Evolutionary conservation across 2,888 invertebrate species (phyloP).

Genomic region (Callosobruchus maculatus): DNA sequence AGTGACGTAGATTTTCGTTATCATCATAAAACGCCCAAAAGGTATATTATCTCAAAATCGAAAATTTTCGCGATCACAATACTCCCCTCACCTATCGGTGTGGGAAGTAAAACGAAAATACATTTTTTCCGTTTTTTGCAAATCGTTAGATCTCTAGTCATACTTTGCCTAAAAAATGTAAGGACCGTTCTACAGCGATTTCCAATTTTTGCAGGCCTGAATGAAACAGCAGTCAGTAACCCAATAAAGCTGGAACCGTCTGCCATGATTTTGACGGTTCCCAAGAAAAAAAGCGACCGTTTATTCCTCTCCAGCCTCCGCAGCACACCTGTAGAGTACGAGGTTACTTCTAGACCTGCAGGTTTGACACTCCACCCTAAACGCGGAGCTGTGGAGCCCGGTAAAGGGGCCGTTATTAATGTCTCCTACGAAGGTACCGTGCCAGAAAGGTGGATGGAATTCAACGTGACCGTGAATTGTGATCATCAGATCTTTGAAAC

Average conservation of each 20-base stretch:
- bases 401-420: conserved; percentile 26
- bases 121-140: no score
- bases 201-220: not conserved
- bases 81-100: no score
- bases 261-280: conserved; percentile 28
- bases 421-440: conserved; percentile 23
- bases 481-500: conserved; percentile 35
- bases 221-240: not conserved
- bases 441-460: conserved; percentile 14
- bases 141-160: no score
- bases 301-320: conserved; percentile 28
- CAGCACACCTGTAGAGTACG: conserved; percentile 19
- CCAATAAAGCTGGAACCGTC: conserved; percentile 30
- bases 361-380: conserved; percentile 27
- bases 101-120: no score
- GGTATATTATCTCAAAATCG: no score
- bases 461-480: conserved; percentile 32
- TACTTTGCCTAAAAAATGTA: no score
- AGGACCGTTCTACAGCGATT: not conserved
- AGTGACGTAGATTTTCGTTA: no score
- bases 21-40: no score
- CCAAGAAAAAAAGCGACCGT: conserved; percentile 28
- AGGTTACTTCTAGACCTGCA: conserved; percentile 16
- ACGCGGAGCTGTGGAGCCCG: conserved; percentile 26
- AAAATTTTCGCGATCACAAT: no score